Evolutionary conservation across 2,888 invertebrate genomes (phyloP), one percentile per base, ranked within the genome.

Genomic region (Oscheius myriophilus): DNA sequence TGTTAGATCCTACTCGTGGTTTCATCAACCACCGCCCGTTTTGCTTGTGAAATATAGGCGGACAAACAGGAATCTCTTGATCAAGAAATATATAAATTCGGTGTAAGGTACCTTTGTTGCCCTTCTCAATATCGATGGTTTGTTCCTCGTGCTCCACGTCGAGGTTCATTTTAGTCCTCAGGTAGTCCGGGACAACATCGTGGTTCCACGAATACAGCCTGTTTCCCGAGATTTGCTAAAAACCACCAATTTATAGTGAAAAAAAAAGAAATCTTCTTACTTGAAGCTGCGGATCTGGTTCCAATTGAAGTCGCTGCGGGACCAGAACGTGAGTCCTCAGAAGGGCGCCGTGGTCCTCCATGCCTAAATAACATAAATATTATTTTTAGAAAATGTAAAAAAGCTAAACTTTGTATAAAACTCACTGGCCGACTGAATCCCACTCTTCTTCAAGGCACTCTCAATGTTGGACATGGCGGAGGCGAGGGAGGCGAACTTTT

Each of bases 121-220:
- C 23, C 18, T 62, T 41, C 55, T 77, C 77, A 1, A 26, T 45
- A n/a, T 77, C 77, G 26, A 77, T 25, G 23, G 62, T 25, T 1
- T 26, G 11, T 49, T 75, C 76, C 51, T 76, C 76, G 3, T 42
- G 58, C 49, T 78, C 78, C 67, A 76, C 67, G 25, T 74, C 76
- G 4, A 74, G 74, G 59, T 72, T 74, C 41, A 69, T 64, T 43
- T 76, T 75, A 9, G 78, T 78, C 33, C 76, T 65, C 52, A 85
- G 67, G 63, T 79, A 83, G 55, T 80, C 80, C 1, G 84, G 85
- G 1, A 83, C 82, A 23, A 82, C 69, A 41, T 83, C 84, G 71
- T 85, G 85, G 61, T 81, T 80, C 78, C 82, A 85, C 7, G 75
- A 76, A 16, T 66, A 61, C 26, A 85, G 71, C 3, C 85, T 78